Evolutionary conservation across 2,797 vertebrate genomes (phyloP).

Genomic region (Anabas testudineus): DNA sequence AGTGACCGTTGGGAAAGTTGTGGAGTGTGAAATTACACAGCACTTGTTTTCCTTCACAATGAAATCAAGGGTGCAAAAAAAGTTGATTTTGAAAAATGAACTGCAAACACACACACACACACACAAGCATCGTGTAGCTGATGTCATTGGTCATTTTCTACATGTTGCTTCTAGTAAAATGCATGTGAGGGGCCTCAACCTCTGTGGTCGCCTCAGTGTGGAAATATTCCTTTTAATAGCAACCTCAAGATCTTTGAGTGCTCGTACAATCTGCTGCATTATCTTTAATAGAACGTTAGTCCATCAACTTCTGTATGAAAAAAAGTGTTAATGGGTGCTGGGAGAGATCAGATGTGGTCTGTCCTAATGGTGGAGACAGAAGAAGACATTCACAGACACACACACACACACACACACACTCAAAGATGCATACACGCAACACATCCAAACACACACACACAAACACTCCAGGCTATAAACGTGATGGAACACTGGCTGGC

Average conservation of each 20-base stretch:
- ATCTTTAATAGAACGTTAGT: conserved; percentile 59
- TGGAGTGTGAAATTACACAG: too few relatives aligned
- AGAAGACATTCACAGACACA: conserved; percentile 40
- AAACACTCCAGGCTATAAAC: conserved; percentile 56
- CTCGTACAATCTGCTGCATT: conserved; percentile 48
- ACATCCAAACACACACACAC: conserved; percentile 15
- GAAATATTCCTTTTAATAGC: conserved; percentile 57
- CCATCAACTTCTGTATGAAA: conserved; percentile 61
- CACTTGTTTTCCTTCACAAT: too few relatives aligned
- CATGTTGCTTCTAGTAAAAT: conserved; percentile 42
- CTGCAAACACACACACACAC: not conserved
- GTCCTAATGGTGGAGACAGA: conserved; percentile 49
- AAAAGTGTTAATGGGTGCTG: conserved; percentile 61
- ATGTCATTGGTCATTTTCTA: conserved; percentile 64
- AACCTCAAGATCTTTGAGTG: conserved; percentile 45
- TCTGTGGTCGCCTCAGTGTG: conserved; percentile 35
- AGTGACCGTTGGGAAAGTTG: too few relatives aligned
- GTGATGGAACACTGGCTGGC: conserved; percentile 51
- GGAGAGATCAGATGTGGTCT: conserved; percentile 67
- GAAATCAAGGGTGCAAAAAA: too few relatives aligned
- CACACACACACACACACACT: not conserved
- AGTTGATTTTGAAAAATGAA: too few relatives aligned
- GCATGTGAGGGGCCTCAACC: conserved; percentile 25
- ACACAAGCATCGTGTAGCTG: conserved; percentile 34
- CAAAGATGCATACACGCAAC: not conserved